These are phyloP conservation scores for Chelonus insularis DNA, from an alignment of 1,140 invertebrate species.

Conservation along the genomic window DNA sequence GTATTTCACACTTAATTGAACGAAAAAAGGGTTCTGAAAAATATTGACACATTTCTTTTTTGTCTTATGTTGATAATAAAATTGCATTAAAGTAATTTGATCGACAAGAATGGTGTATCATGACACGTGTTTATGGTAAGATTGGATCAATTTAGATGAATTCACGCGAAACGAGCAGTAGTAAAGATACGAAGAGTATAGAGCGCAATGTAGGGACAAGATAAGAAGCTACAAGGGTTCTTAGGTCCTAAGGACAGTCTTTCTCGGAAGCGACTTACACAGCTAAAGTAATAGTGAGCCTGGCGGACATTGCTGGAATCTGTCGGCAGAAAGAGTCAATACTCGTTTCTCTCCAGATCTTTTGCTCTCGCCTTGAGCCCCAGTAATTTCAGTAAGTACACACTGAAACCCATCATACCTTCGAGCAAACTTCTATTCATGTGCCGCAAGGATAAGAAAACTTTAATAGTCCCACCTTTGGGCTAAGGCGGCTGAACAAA, in stretches of 20 bases:
- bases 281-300: background rate
- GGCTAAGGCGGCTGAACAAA: slow-evolving; percentile 20
- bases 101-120: no score
- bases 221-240: slow-evolving; percentile 39
- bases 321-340: slow-evolving; percentile 45
- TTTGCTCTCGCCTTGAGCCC: slow-evolving; percentile 48
- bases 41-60: no score
- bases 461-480: slow-evolving; percentile 27
- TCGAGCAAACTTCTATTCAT: slow-evolving; percentile 24
- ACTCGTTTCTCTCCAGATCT: background rate
- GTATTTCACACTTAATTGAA: no score
- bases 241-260: slow-evolving; percentile 49
- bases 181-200: no score
- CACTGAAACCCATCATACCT: slow-evolving; percentile 43
- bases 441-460: slow-evolving; percentile 20
- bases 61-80: no score
- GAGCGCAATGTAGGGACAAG: slow-evolving; percentile 23
- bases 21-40: no score
- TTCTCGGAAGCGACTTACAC: slow-evolving; percentile 44
- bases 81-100: no score
- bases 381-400: slow-evolving; percentile 59
- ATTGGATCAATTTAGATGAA: no score
- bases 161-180: no score
- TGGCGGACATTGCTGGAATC: slow-evolving; percentile 47
- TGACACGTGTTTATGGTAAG: no score